phyloP scores from a whole-genome alignment of 2,888 invertebrate species.

The Azorinus chamasolen region DNA sequence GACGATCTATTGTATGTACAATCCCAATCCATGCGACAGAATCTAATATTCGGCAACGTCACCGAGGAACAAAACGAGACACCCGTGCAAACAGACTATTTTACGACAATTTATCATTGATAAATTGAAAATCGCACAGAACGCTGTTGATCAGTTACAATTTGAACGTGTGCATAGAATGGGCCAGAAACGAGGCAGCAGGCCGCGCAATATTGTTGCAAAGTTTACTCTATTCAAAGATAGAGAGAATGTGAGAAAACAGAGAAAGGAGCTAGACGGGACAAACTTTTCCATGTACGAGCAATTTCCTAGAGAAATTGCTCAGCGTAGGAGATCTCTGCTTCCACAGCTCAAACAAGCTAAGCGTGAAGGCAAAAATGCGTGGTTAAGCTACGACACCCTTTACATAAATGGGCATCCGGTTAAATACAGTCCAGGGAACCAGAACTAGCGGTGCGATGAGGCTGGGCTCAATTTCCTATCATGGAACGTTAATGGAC shows the following conservation, averaged over 20 bases:
- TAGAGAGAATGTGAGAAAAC: constrained; percentile 7
- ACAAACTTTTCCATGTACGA: constrained; percentile 7
- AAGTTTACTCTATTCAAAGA: constrained; percentile 26
- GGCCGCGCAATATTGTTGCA: constrained; percentile 9
- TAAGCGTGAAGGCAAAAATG: constrained; percentile 2
- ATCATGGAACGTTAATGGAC: constrained; percentile 34
- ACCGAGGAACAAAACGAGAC: background rate
- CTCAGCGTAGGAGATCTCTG: background rate
- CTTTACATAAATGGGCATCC: constrained; percentile 17
- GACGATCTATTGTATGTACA: background rate
- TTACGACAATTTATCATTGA: background rate
- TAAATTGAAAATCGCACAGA: constrained; percentile 8
- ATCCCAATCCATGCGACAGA: constrained; percentile 3
- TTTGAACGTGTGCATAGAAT: constrained; percentile 26
- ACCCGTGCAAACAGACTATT: background rate
- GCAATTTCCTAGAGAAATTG: constrained; percentile 21
- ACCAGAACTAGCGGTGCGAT: constrained; percentile 4
- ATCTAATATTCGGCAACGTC: background rate
- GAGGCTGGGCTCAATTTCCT: background rate
- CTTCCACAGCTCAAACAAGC: constrained; percentile 10
- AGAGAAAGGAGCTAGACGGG: background rate
- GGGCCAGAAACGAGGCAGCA: background rate
- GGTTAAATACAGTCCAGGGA: too few relatives aligned
- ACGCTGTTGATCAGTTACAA: background rate
- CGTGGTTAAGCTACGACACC: constrained; percentile 24